Percentiles rank a stretch among this genome's conserved stretches.
Evolutionary conservation across 2,888 invertebrate species (phyloP).

Genomic region (Pecten maximus): DNA sequence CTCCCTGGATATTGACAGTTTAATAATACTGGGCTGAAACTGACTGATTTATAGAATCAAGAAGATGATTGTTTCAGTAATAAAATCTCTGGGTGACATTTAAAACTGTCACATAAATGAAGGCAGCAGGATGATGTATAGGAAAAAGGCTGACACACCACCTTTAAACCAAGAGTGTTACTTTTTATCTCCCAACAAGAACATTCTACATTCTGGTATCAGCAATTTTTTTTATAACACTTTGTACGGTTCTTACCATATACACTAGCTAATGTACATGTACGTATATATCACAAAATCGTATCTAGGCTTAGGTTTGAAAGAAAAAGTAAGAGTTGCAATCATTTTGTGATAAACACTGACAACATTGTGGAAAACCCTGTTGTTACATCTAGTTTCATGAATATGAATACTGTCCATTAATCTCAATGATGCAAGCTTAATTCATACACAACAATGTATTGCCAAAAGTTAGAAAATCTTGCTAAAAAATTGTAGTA

Average conservation of each 20-base stretch:
- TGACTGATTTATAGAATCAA: slow-evolving; percentile 4
- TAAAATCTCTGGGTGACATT: background rate
- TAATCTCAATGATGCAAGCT: background rate
- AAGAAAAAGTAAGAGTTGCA: background rate
- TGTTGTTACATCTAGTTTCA: background rate
- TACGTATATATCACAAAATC: slow-evolving; percentile 1
- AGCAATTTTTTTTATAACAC: background rate
- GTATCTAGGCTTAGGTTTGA: background rate
- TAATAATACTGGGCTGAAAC: background rate
- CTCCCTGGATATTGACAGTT: background rate
- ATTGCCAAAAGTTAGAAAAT: background rate
- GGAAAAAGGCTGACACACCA: background rate
- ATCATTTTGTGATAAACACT: background rate
- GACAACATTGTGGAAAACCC: background rate
- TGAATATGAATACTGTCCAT: background rate
- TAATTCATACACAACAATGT: background rate
- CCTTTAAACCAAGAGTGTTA: background rate
- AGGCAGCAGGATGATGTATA: background rate
- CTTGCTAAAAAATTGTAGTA: too few species aligned
- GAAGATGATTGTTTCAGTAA: background rate
- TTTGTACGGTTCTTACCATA: background rate
- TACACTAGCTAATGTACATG: too few species aligned
- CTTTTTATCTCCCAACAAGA: background rate
- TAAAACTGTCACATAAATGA: background rate
- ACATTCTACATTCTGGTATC: background rate